These are phyloP conservation scores for Pygmarrhopalites habei DNA, from an alignment of 1,140 invertebrate species.

Conservation along the genomic window DNA sequence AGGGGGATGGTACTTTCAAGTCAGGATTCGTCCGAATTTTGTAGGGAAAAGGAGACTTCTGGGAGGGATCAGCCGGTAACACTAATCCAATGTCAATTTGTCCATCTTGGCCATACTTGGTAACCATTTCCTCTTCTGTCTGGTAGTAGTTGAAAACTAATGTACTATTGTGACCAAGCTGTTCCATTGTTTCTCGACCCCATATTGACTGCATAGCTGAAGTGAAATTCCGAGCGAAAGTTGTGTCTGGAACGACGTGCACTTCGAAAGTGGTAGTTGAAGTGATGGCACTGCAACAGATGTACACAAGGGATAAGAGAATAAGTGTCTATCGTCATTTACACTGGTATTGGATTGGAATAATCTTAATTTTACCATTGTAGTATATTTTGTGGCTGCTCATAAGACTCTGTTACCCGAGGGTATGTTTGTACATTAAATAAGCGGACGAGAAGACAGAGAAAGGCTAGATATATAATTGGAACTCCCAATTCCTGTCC, in stretches of 20 bases:
- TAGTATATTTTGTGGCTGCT: neutral
- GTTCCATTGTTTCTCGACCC: neutral
- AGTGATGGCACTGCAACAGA: neutral
- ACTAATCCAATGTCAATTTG: neutral
- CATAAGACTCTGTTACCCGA: neutral
- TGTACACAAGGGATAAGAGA: neutral
- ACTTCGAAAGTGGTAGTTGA: neutral
- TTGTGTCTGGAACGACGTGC: neutral
- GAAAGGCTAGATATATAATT: neutral
- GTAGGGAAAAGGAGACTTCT: neutral
- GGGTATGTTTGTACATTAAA: neutral
- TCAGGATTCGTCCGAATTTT: neutral
- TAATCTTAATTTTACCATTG: no score
- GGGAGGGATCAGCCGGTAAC: neutral
- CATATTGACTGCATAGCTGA: neutral
- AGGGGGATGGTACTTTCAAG: neutral
- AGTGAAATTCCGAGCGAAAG: neutral
- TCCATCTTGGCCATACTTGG: neutral
- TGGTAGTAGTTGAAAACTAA: no score
- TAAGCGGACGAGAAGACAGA: neutral
- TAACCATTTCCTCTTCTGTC: neutral
- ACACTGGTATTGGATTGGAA: no score
- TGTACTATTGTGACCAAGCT: neutral
- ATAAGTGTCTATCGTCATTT: neutral
- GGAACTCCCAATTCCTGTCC: neutral